phyloP scores from a whole-genome alignment of 2,113 vertebrate genomes.

The Alaudala cheleensis region DNA sequence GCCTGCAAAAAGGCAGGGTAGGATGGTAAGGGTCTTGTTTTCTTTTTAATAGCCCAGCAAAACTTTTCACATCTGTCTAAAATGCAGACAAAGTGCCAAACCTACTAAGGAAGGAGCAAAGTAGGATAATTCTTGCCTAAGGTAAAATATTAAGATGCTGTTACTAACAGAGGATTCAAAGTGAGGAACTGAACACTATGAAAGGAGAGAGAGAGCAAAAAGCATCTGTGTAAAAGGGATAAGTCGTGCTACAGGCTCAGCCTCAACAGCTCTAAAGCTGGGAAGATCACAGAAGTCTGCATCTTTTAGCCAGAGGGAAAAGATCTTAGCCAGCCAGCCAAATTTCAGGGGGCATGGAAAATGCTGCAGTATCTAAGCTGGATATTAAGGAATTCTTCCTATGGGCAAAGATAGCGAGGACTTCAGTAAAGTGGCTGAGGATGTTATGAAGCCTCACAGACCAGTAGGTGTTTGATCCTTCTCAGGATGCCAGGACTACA shows the following conservation, averaged over 20 bases:
- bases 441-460: not conserved
- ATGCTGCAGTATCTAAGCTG: not conserved
- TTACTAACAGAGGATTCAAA: not conserved
- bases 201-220: not conserved
- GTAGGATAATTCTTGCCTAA: not conserved
- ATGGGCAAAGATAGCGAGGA: not conserved
- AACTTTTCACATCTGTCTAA: not conserved
- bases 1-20: not conserved
- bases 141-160: not conserved
- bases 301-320: not conserved
- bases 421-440: not conserved
- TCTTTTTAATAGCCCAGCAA: not conserved
- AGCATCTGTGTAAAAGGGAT: not conserved
- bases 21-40: not conserved
- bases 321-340: not conserved
- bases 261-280: not conserved
- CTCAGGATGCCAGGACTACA: not conserved
- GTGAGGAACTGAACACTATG: not conserved
- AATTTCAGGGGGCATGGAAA: not conserved
- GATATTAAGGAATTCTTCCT: not conserved
- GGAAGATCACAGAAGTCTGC: not conserved
- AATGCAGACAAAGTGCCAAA: not conserved
- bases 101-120: not conserved
- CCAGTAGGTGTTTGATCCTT: not conserved
- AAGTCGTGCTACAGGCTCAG: not conserved